phyloP scores from a whole-genome alignment of 2,113 vertebrate genomes.

The Agelaius phoeniceus region DNA sequence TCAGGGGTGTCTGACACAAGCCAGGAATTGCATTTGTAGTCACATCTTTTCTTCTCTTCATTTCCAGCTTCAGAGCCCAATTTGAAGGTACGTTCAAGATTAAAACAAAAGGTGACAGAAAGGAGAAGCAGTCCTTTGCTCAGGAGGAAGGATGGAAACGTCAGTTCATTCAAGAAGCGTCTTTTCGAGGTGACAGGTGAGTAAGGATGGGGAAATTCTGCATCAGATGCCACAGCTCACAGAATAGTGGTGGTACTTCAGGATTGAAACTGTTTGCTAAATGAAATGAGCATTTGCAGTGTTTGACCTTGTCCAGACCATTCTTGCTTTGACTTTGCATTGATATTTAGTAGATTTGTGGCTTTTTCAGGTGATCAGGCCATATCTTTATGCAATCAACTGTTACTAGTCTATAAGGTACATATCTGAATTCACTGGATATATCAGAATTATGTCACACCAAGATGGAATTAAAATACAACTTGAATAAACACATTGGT shows the following conservation, averaged over 20 bases:
- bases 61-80: conserved; percentile 96
- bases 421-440: background rate
- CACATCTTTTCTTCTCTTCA: conserved; percentile 23
- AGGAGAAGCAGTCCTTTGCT: conserved; percentile 97
- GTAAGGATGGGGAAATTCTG: conserved; percentile 39
- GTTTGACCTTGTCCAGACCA: background rate
- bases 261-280: background rate
- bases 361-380: background rate
- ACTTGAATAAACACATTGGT: background rate
- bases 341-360: background rate
- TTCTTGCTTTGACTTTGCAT: background rate
- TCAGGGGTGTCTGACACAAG: background rate
- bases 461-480: background rate
- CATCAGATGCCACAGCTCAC: background rate
- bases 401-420: background rate
- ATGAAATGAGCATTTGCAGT: background rate
- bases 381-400: background rate
- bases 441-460: background rate
- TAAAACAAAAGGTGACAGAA: conserved; percentile 99
- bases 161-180: conserved; percentile 94
- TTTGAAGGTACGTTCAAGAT: conserved; percentile 96
- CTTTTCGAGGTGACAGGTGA: conserved; percentile 95
- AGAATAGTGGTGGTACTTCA: background rate
- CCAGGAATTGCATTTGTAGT: background rate
- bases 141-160: conserved; percentile 90